Conservation (phyloP, 2,888 invertebrate genomes). For the Leptinotarsa peninsularis region DNA sequence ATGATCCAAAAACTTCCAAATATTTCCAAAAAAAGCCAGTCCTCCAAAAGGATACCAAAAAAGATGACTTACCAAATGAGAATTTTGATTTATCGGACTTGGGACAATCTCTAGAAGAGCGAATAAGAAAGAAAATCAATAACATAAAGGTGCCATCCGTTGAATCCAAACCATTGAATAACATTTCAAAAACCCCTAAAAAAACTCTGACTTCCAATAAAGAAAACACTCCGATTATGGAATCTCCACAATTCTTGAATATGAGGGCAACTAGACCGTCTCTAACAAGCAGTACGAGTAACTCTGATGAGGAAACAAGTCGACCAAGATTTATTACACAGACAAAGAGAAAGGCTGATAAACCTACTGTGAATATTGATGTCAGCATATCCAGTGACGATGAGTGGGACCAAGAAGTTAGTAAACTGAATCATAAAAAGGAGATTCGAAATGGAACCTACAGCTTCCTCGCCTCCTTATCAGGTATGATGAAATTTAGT, state of each 20-base stretch:
- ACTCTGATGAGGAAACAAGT: conserved; percentile 5
- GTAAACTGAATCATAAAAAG: conserved; percentile 42
- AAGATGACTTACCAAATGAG: conserved; percentile 31
- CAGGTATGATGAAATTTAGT: conserved; percentile 63
- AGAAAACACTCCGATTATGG: conserved; percentile 20
- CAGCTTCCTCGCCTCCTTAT: conserved; percentile 71
- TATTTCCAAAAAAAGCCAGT: conserved; percentile 31
- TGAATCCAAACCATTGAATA: neutral
- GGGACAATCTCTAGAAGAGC: conserved; percentile 43
- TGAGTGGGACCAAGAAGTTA: conserved; percentile 47
- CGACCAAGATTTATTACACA: conserved; percentile 6
- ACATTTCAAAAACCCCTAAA: conserved; percentile 13
- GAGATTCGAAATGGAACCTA: conserved; percentile 57
- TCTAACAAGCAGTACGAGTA: neutral
- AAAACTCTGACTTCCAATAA: conserved; percentile 24
- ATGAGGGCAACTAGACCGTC: neutral
- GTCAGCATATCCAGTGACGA: conserved; percentile 43
- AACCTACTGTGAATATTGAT: conserved; percentile 28
- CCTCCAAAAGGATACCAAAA: conserved; percentile 9
- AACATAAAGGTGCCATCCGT: neutral
- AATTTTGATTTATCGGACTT: conserved; percentile 28
- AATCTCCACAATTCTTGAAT: neutral
- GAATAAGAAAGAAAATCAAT: conserved; percentile 39
- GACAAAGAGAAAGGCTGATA: conserved; percentile 28
- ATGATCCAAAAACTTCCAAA: conserved; percentile 32